Conservation (phyloP, 1,140 invertebrate species). For the Melanaphis sacchari region DNA sequence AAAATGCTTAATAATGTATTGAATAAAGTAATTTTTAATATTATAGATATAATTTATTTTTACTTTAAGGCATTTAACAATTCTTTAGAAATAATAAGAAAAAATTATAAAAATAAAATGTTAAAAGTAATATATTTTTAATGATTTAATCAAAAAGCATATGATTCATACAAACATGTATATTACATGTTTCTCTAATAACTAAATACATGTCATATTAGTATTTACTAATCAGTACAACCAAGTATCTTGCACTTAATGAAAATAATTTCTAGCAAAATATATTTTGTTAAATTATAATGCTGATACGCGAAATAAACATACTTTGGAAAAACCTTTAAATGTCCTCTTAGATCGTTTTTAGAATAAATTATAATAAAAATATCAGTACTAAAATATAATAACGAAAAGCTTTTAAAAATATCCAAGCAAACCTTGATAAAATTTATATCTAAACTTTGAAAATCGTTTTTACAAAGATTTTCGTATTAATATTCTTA, state of each 20-base stretch:
- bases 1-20: not conserved
- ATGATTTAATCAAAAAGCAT: no score
- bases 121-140: no score
- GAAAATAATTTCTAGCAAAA: not conserved
- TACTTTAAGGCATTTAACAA: no score
- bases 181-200: no score
- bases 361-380: not conserved
- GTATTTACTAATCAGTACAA: not conserved
- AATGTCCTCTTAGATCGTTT: not conserved
- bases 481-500: not conserved
- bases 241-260: not conserved
- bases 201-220: not conserved
- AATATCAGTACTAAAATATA: not conserved
- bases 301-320: not conserved
- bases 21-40: not conserved
- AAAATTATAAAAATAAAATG: no score
- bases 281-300: not conserved
- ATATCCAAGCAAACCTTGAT: slow-evolving; percentile 1
- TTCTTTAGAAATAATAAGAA: no score
- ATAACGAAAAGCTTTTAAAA: not conserved
- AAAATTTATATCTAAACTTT: not conserved
- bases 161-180: no score
- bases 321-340: not conserved
- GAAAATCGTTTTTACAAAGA: not conserved
- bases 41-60: not conserved